A percentile compares a stretch with the other conserved stretches of the same genome.
Conservation (phyloP, 1,140 invertebrate genomes). For the Hormaphis cornu region DNA sequence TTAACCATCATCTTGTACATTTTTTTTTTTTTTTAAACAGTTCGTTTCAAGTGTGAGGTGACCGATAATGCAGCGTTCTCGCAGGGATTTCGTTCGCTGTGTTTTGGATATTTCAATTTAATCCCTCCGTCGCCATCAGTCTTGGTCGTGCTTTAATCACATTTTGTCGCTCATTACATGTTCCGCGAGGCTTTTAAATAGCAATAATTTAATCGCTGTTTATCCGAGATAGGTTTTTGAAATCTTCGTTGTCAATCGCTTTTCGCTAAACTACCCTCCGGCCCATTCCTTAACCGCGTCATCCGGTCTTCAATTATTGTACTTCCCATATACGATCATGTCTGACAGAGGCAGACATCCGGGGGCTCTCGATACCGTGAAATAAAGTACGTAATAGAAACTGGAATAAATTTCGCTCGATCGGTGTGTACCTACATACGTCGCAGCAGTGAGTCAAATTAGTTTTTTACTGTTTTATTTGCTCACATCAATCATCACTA, state of each 20-base stretch:
- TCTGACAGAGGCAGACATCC: neutral
- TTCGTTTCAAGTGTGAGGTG: too few relatives aligned
- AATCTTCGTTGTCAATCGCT: neutral
- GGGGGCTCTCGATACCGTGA: neutral
- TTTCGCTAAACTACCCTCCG: neutral
- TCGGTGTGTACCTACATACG: too few relatives aligned
- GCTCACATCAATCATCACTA: too few relatives aligned
- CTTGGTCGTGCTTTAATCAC: neutral
- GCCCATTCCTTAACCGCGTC: too few relatives aligned
- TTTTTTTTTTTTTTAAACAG: too few relatives aligned
- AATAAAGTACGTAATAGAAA: neutral
- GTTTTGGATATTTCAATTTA: neutral
- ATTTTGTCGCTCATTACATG: neutral
- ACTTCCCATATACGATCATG: neutral
- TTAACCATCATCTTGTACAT: too few relatives aligned
- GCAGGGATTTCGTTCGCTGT: neutral
- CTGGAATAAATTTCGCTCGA: neutral
- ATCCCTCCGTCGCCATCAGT: neutral
- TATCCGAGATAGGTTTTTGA: neutral
- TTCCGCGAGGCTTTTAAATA: neutral
- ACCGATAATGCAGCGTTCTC: too few relatives aligned
- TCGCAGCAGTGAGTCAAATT: too few relatives aligned
- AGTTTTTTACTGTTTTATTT: too few relatives aligned
- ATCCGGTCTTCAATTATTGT: too few relatives aligned
- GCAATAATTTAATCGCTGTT: neutral